Conservation (phyloP, 2,888 invertebrate species). For the Electrophaes corylata region DNA sequence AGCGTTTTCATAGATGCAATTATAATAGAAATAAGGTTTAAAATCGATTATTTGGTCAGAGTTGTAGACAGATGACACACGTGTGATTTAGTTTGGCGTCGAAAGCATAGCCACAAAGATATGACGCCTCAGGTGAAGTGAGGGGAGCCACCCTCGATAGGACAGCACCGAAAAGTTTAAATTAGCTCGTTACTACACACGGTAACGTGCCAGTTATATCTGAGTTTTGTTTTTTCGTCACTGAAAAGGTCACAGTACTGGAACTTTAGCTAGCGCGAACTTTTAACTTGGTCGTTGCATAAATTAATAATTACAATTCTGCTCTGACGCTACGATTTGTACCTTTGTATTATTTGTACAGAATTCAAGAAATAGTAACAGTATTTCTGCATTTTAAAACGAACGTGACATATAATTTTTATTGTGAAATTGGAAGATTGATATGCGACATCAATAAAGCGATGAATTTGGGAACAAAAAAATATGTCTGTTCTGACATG, state of each 20-base stretch:
- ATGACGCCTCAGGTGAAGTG: conserved; percentile 74
- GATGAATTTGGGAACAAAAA: conserved; percentile 49
- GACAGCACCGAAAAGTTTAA: conserved; percentile 81
- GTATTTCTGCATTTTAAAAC: conserved; percentile 4
- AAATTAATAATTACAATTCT: conserved; percentile 72
- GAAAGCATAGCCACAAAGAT: conserved; percentile 67
- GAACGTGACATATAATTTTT: conserved; percentile 8
- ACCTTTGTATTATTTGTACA: conserved; percentile 6
- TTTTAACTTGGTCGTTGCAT: conserved; percentile 63
- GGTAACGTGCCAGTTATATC: conserved; percentile 71
- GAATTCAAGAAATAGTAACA: conserved; percentile 1
- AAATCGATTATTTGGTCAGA: conserved; percentile 1
- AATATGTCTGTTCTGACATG: conserved; percentile 71
- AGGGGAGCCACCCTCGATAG: conserved; percentile 66
- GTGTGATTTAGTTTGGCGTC: conserved; percentile 60
- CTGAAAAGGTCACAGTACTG: conserved; percentile 63
- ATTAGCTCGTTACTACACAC: conserved; percentile 83
- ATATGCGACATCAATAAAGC: conserved; percentile 30
- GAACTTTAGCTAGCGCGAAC: conserved; percentile 68
- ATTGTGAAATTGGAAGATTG: conserved; percentile 18
- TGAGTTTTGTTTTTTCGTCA: conserved; percentile 75
- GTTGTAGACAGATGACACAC: conserved; percentile 28
- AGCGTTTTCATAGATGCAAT: background rate
- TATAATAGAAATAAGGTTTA: background rate
- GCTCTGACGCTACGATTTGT: conserved; percentile 6